phyloP scores from a whole-genome alignment of 2,797 vertebrate genomes.

The Hipposideros larvatus region DNA sequence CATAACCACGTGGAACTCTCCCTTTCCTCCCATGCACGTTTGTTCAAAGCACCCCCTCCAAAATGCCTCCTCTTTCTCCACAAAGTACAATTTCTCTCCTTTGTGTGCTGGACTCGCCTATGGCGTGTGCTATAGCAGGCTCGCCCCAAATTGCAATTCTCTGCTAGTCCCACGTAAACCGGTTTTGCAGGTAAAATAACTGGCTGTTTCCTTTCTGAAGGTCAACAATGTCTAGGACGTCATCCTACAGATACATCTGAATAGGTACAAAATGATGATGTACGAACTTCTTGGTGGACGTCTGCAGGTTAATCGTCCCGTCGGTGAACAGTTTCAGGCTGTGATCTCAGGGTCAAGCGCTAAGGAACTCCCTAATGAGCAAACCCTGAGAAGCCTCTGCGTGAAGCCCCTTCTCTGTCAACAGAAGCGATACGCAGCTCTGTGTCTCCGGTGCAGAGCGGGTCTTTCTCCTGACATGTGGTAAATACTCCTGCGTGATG shows the following conservation, averaged over 20 bases:
- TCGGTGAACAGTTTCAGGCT: rapidly evolving
- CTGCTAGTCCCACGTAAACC: not conserved
- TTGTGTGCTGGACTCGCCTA: not conserved
- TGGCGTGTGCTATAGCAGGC: not conserved
- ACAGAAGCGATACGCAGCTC: not conserved
- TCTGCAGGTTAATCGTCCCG: not conserved
- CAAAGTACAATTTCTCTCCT: not conserved
- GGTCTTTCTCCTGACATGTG: not conserved
- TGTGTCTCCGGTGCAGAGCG: not conserved
- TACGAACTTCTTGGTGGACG: rapidly evolving
- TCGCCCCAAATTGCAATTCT: not conserved
- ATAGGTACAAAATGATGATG: rapidly evolving
- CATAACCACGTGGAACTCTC: not conserved
- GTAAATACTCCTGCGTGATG: not conserved
- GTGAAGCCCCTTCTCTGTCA: not conserved
- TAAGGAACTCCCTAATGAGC: not conserved
- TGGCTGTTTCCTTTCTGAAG: not conserved
- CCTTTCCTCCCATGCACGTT: not conserved
- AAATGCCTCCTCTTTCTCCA: not conserved
- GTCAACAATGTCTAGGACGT: not conserved
- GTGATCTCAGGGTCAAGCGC: not conserved
- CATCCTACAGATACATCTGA: not conserved
- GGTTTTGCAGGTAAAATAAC: not conserved
- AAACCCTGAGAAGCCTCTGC: rapidly evolving
- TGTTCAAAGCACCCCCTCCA: not conserved